Base-by-base conservation (phyloP, 2,888 invertebrate species). In the Microctonus hyperodae region DNA sequence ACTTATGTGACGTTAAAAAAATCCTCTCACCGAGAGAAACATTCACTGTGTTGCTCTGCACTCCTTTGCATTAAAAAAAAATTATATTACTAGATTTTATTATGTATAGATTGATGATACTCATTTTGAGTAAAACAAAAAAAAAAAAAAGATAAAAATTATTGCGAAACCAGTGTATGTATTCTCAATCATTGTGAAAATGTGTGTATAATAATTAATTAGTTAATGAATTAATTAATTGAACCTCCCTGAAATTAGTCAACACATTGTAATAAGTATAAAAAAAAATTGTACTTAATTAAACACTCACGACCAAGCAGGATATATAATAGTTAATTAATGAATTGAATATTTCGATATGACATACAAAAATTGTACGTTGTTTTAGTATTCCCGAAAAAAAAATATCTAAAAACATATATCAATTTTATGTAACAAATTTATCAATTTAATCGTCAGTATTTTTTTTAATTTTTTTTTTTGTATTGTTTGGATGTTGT, bases 291-390 rank as follows among this genome's bases (percentile, higher is more conserved):
- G 25, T 58, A 58, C 23, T 20, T 56, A 66, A 65, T 66, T 16
- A 16, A 44, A 57, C 59, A 44, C 51, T 64, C 65, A 48, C 40
- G 70, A 68, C 68, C 70, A 67, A 69, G 64, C 66, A 65, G 57
- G 64, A 51, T 66, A 57, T 66, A 57, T 66, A 65, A 65, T 58
- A 59, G 64, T 60, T n/a, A n/a, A n/a, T 10, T 7, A 16, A 37
- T 35, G 0, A 11, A 23, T 6, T 58, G 10, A 13, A 58, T 37
- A 58, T 20, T 23, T 22, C 33, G n/a, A 56, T 33, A 56, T 31
- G 16, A 33, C 22, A 10, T 35, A 35, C 33, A 33, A 55, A 33
- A 64, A 55, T 57, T 22, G 25, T 44, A 44, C 16, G 33, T 11
- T 31, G 40, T 22, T 6, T n/a, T 28, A 66, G 25, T 25, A 57